Evolutionary conservation across 1,140 invertebrate genomes (phyloP).

Genomic region (Yoshiicerus persimilis): DNA sequence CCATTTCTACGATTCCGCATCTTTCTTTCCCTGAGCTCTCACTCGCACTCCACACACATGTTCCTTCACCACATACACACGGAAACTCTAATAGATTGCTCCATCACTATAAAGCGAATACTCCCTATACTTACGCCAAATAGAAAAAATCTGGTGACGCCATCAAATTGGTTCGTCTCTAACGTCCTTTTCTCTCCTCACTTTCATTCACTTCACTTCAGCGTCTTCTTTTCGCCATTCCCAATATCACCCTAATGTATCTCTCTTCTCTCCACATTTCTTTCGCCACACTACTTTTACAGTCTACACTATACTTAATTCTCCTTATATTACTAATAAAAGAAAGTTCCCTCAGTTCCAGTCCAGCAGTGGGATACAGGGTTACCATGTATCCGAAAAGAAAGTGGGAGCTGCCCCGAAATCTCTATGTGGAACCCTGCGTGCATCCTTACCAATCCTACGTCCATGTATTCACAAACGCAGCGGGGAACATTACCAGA

Average conservation of each 20-base stretch:
- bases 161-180: neutral
- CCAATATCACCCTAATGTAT: conserved; percentile 16
- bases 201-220: neutral
- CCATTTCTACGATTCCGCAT: neutral
- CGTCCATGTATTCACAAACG: neutral
- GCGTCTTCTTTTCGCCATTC: neutral
- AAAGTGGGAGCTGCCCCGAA: neutral
- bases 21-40: neutral
- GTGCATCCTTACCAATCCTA: neutral
- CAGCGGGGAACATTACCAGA: neutral
- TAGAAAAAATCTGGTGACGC: neutral
- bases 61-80: neutral
- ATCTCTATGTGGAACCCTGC: neutral
- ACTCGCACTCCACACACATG: neutral
- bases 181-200: neutral
- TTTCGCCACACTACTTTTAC: neutral
- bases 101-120: neutral
- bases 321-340: neutral
- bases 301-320: neutral
- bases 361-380: neutral
- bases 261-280: neutral
- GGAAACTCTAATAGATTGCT: neutral
- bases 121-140: neutral
- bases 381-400: too few species aligned
- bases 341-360: neutral